Conservation (phyloP, 2,888 invertebrate genomes). For the Furcula furcula region DNA sequence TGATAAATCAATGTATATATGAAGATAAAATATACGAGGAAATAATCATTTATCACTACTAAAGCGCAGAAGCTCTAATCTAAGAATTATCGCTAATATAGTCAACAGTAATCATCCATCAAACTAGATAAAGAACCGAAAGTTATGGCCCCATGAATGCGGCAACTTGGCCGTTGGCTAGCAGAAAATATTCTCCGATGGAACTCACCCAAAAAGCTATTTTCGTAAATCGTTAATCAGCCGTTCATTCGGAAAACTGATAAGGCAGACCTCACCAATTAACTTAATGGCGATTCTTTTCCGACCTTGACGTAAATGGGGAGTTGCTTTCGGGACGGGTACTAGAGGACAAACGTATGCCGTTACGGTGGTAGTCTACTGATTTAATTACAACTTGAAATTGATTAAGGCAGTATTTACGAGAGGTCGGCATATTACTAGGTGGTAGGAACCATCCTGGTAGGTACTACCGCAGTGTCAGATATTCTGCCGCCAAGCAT, state of each 20-base stretch:
- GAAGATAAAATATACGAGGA: too few relatives aligned
- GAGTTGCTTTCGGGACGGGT: slow-evolving; percentile 25
- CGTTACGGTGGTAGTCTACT: too few relatives aligned
- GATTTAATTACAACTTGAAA: background rate
- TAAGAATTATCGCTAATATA: too few relatives aligned
- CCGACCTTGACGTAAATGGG: slow-evolving; percentile 44
- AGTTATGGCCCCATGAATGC: slow-evolving; percentile 10
- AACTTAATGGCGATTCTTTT: slow-evolving; percentile 75
- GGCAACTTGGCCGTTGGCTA: slow-evolving; percentile 15
- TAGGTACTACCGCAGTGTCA: too few relatives aligned
- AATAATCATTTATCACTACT: too few relatives aligned
- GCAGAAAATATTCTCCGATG: slow-evolving; percentile 48
- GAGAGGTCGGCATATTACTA: too few relatives aligned
- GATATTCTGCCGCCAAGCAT: too few relatives aligned
- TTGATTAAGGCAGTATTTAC: slow-evolving; percentile 16
- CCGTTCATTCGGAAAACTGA: slow-evolving; percentile 69
- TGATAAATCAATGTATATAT: too few relatives aligned
- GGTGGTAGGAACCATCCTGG: too few relatives aligned
- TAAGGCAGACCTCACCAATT: slow-evolving; percentile 72
- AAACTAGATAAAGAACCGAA: slow-evolving; percentile 15
- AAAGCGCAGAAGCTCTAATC: too few relatives aligned
- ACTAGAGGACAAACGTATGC: slow-evolving; percentile 33
- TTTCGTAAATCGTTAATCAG: slow-evolving; percentile 76
- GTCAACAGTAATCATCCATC: slow-evolving; percentile 13
- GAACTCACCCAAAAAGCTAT: slow-evolving; percentile 53